A percentile compares a stretch with the other conserved stretches of the same genome.
phyloP scores from a whole-genome alignment of 2,888 invertebrate genomes.

The Kuschelorhynchus macadamiae region DNA sequence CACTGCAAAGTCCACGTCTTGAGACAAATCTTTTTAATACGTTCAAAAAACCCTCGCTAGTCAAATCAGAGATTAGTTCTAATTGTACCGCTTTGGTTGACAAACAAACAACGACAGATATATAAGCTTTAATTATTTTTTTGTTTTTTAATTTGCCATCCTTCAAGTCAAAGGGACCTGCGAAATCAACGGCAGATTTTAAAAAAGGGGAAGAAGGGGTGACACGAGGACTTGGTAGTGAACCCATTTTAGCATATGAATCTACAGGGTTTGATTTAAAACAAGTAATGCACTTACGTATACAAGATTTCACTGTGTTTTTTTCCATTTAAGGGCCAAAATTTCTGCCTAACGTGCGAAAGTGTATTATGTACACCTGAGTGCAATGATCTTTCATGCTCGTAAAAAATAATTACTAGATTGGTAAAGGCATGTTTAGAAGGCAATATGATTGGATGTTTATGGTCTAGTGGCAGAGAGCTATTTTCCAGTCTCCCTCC shows the following conservation, averaged over 20 bases:
- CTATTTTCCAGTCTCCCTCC: slow-evolving; percentile 13
- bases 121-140: slow-evolving; percentile 7
- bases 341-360: slow-evolving; percentile 15
- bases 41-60: no score
- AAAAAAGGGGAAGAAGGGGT: slow-evolving; percentile 18
- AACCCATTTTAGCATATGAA: slow-evolving; percentile 18
- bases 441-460: slow-evolving; percentile 16
- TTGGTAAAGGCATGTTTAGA: slow-evolving; percentile 4
- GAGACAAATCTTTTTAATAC: no score
- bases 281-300: slow-evolving; percentile 16
- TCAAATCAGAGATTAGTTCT: no score
- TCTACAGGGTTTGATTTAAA: not conserved
- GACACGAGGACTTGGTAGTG: slow-evolving; percentile 4
- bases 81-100: no score
- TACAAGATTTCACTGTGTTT: slow-evolving; percentile 5
- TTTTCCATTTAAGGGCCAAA: slow-evolving; percentile 14
- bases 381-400: slow-evolving; percentile 3
- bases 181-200: not conserved
- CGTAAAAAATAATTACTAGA: slow-evolving; percentile 5
- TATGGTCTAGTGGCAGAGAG: not conserved
- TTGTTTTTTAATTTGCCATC: not conserved
- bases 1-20: no score
- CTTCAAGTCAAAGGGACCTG: not conserved
- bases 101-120: no score
- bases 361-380: slow-evolving; percentile 4